Conservation (phyloP, 1,140 invertebrate genomes). For the Drosophila truncata region DNA sequence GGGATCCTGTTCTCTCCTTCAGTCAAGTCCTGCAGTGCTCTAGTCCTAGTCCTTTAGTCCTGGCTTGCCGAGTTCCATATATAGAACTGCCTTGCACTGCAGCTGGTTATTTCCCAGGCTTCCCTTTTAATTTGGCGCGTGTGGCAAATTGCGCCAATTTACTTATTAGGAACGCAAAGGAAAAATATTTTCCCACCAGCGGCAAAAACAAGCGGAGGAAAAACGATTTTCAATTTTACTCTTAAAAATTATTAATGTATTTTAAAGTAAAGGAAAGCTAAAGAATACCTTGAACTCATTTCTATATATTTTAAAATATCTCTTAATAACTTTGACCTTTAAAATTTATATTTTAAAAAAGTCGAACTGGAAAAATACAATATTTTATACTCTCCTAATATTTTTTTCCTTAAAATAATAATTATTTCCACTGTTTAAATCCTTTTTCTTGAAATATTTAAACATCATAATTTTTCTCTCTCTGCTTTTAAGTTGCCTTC, state of each 20-base stretch:
- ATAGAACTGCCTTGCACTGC: constrained; percentile 19
- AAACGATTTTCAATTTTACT: constrained; percentile 42
- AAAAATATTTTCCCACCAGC: constrained; percentile 45
- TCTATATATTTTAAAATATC: too few relatives aligned
- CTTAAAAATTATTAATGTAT: not conserved
- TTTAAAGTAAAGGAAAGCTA: too few relatives aligned
- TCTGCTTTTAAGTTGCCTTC: constrained; percentile 29
- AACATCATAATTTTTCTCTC: constrained; percentile 20
- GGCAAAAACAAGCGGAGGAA: constrained; percentile 28
- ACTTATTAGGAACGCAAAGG: constrained; percentile 70
- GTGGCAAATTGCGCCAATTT: constrained; percentile 80
- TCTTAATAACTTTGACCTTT: too few relatives aligned
- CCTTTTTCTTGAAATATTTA: accelerated
- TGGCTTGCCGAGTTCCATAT: not conserved
- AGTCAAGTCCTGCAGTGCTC: constrained; percentile 2
- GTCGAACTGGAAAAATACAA: too few relatives aligned
- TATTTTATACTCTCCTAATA: too few relatives aligned
- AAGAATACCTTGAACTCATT: not conserved
- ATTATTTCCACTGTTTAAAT: not conserved
- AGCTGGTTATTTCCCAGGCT: constrained; percentile 69
- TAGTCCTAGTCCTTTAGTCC: not conserved
- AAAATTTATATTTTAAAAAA: too few relatives aligned
- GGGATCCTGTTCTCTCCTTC: constrained; percentile 33
- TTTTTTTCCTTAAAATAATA: too few relatives aligned
- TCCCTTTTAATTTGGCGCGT: constrained; percentile 72